Evolutionary conservation across 2,888 invertebrate species (phyloP), one percentile per base, ranked within the genome.

Genomic region (Cryptocephalus moraei): DNA sequence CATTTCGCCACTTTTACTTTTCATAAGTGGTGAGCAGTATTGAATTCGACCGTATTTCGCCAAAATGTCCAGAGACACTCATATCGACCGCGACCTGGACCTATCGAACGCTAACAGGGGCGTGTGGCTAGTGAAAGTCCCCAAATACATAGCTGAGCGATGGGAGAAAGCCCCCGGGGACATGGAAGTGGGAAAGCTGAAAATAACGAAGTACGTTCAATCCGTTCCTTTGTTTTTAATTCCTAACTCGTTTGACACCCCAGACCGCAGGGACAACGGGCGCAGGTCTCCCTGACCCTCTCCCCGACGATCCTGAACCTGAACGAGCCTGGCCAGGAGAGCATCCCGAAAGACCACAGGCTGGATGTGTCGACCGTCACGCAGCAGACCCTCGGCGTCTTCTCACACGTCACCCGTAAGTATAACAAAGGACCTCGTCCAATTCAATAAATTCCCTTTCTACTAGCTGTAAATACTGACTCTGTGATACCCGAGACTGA

Each of bases 71-170:
- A 63, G 61, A 57, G 63, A 65, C 39, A 56, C 76, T 44, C 83
- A 85, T 55, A 77, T 81, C 43, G 88, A 88, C 63, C 79, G 83
- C 54, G 88, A 89, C 68, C 75, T 95, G 53, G 94, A 95, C 74
- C 75, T 92, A 45, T 85, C 88, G 12, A 91, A 92, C 68, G 86
- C 91, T 12, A 85, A 86, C 12, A 78, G 94, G 61, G 94, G 94
- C 49, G 91, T 96, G 9, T 96, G 96, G 96, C 77, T 96, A 8
- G 96, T 96, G 0, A 96, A 96, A 74, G 86, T 87, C 9, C 96
- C 96, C 1, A 96, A 96, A 73, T 96, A 96, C 69, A 85, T 96
- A 58, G 90, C 94, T 6, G 90, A 89, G 61, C 85, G 88, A 75
- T 96, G 96, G 96, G 89, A 91, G 65, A 91, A 89, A 67, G 84